phyloP scores from a whole-genome alignment of 2,113 vertebrate genomes.

The Trogon surrucura region DNA sequence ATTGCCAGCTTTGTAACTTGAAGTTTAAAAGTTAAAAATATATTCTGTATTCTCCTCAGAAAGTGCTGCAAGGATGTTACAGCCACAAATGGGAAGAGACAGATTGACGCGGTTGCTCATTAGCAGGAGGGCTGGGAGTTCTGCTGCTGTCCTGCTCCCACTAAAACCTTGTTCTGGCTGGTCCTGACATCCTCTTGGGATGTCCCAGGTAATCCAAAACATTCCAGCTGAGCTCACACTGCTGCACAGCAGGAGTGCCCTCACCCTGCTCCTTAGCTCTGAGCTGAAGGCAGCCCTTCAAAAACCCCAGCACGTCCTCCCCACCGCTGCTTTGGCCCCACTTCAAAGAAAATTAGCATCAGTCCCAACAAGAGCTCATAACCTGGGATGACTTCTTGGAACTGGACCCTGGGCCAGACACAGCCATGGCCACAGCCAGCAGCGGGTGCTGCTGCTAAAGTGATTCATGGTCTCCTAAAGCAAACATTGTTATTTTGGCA shows the following conservation, averaged over 20 bases:
- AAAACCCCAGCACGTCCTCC: neutral
- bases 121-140: neutral
- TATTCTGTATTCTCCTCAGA: neutral
- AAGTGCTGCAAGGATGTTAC: neutral
- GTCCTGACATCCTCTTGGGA: neutral
- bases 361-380: accelerated
- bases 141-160: neutral
- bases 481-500: neutral
- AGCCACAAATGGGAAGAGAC: neutral
- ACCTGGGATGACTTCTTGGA: neutral
- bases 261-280: neutral
- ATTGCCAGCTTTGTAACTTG: neutral
- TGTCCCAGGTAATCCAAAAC: neutral
- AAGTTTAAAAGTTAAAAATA: neutral
- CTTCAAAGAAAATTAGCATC: neutral
- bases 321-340: neutral
- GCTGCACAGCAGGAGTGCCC: neutral
- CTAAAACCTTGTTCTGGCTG: neutral
- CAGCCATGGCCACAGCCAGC: neutral
- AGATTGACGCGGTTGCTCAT: neutral
- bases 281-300: neutral
- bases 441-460: neutral
- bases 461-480: neutral
- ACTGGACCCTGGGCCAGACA: accelerated
- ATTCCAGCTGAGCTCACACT: accelerated